phyloP scores from a whole-genome alignment of 1,140 invertebrate species.

The Subanguina moxae region DNA sequence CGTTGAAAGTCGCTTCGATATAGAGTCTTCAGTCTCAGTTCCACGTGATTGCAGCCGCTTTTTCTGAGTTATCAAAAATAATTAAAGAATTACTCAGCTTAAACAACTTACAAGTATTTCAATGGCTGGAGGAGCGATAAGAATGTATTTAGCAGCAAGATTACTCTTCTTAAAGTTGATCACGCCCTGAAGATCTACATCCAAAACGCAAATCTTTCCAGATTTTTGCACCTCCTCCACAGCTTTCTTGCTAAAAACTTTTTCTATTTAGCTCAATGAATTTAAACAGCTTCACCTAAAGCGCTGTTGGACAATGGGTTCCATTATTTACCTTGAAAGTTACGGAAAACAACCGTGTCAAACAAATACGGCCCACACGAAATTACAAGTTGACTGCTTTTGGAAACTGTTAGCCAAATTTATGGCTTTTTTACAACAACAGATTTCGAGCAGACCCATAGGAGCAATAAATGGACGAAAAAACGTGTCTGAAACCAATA shows the following conservation, averaged over 20 bases:
- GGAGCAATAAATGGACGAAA: too few species aligned
- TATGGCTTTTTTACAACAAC: too few species aligned
- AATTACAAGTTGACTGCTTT: too few species aligned
- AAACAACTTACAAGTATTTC: constrained; percentile 63
- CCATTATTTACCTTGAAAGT: not conserved
- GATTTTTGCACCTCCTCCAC: constrained; percentile 74
- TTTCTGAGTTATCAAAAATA: constrained; percentile 65
- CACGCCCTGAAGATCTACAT: constrained; percentile 94
- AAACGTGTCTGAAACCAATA: too few species aligned
- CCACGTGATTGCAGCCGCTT: constrained; percentile 72
- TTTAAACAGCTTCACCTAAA: too few species aligned
- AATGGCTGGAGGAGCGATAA: constrained; percentile 86
- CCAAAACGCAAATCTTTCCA: constrained; percentile 85
- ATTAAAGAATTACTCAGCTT: not conserved
- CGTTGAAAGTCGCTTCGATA: constrained; percentile 71
- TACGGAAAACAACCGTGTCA: too few species aligned
- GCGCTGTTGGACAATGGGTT: too few species aligned
- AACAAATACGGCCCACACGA: too few species aligned
- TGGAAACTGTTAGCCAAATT: too few species aligned
- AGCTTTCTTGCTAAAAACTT: constrained; percentile 72
- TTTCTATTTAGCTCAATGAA: too few species aligned
- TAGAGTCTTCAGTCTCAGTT: constrained; percentile 82
- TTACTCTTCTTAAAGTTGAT: constrained; percentile 80
- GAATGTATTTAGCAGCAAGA: constrained; percentile 78
- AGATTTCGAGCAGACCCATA: too few species aligned